Base-by-base conservation (phyloP, 1,140 invertebrate species). In the Drosophila hydei region DNA sequence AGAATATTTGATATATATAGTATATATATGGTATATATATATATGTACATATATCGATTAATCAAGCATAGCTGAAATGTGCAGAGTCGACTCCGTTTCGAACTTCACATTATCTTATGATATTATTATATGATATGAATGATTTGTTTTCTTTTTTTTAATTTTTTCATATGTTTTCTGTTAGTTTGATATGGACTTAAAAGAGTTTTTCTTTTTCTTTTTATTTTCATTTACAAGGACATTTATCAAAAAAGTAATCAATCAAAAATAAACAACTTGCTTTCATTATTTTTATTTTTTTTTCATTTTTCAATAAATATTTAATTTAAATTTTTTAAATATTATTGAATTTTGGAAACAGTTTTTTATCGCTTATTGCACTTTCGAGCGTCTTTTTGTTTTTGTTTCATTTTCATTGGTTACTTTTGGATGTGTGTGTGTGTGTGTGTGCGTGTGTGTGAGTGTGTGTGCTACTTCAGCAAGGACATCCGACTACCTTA, bases 341-440 rank as follows among this genome's bases (percentile, higher is more conserved):
- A 38, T 71, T 18, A 38, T 36, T 45, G 18, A 55, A 45, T 14
- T 80, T 85, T 71, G 79, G 79, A 83, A 75, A 77, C 65, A 72
- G n/a, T n/a, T 75, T 83, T 76, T 33, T 38, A 69, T 64, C 58
- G 54, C 60, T 81, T 87, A 87, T 87, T 87, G 81, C 81, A 87
- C 81, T 81, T 75, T 81, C 75, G 71, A 87, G 81, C 81, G 69
- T 87, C 81, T 85, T 68, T 67, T 70, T 69, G 43, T 59, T 58
- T 52, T 56, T 16, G 25, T 58, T 50, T 64, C 18, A 40, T 54
- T 43, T 33, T 56, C 48, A 64, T 77, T 67, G 38, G 43, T 30
- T 19, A 11, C 51, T 59, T 55, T 30, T 18, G 33, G 48, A 30
- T 48, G 5, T 30, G n/a, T n/a, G n/a, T n/a, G n/a, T n/a, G n/a